Base-by-base conservation (phyloP, 2,888 invertebrate species). In the Scaptomyza caliginosa region DNA sequence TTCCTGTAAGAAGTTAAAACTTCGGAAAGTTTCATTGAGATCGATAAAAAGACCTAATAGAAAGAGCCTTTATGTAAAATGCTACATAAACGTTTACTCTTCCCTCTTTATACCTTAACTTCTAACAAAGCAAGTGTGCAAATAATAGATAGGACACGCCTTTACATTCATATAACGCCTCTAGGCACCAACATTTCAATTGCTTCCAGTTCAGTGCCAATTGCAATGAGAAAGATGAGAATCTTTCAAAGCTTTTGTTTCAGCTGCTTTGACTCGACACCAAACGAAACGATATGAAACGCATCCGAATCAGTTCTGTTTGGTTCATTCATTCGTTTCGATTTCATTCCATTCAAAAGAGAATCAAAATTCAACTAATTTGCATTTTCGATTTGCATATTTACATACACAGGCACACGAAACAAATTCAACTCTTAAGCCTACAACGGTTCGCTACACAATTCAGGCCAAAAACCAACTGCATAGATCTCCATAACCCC, bases 301-400 rank as follows among this genome's bases (percentile, higher is more conserved):
- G 24, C 11, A 11, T 38, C 17, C 17, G 49, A 34, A 11, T 26
- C 50, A 16, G 16, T 34, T 34, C 7, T 8, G 34, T 34, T 34
- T 11, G 34, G 16, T 34, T 34, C 34, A 16, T 30, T 30, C 30
- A 36, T 39, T 75, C 63, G 52, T 30, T 63, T 52, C 62, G 30
- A 30, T 38, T 67, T 51, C 83, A 79, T 67, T 76, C 60, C 80
- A 79, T 67, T 79, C 58, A 83, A 65, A 70, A 56, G 71, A 65
- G 73, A 85, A 65, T 81, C 82, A 84, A 73, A 83, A 83, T 81
- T 85, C 77, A 82, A 79, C 83, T 83, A 83, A 83, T 83, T 83
- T 83, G 80, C 83, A 83, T 83, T 80, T 83, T 85, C 75, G 75
- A 83, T 83, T 83, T 83, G 77, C 85, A 83, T 83, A 83, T 83